Base-by-base conservation (phyloP, 2,888 invertebrate genomes). In the Clunio marinus region DNA sequence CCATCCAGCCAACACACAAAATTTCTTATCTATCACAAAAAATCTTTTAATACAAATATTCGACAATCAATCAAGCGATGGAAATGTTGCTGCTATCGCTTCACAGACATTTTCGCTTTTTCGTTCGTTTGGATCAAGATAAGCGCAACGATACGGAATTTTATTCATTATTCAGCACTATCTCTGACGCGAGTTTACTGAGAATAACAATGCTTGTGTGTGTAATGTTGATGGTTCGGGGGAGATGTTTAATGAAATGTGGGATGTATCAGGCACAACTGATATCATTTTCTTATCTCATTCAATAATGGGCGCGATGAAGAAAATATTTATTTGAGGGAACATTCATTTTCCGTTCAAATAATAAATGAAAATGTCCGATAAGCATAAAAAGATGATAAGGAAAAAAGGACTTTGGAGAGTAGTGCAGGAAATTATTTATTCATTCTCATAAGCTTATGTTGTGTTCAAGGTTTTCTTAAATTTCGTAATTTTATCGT, bases 91-190 rank as follows among this genome's bases (percentile, higher is more conserved):
- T 46, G 17, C 15, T 22, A 51, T 51, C 51, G 51, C 51, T 7
- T 17, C 15, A 51, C 15, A 51, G 15, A 15, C 41, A 41, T 41
- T 41, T 41, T 51, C 51, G 51, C 51, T 51, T 17, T 51, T 17
- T 20, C n/a, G n/a, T 17, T 17, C 51, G 51, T 41, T 10, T 8
- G 20, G 51, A 51, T 51, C 51, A 51, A 51, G 51, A 51, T 51
- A 51, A 51, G 20, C 17, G 22, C n/a, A 17, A 51, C 51, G 51
- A 51, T 51, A 51, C 63, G 46, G 41, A 62, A 41, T 41, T 51
- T 51, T 51, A 63, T 63, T 63, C 63, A 63, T 63, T 63, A 63
- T 63, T 63, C 63, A 63, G 63, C 63, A 63, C 63, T 63, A 63
- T 63, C 63, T 63, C 24, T 25, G 15, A 45, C 25, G 13, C 25